Evolutionary conservation across 2,797 vertebrate species (phyloP).

Genomic region (Galagoides demidoff): DNA sequence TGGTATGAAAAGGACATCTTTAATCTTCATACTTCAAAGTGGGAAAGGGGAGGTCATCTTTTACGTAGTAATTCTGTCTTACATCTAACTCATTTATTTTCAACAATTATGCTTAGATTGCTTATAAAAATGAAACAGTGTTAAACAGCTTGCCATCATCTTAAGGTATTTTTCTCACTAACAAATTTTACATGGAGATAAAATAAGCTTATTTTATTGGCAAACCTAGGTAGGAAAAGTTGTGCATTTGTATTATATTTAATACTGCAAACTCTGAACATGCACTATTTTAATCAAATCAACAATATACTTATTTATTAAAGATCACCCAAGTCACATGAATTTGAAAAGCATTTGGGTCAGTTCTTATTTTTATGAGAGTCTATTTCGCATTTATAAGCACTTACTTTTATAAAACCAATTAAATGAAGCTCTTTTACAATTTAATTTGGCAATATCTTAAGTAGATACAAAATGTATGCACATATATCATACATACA

Average conservation of each 20-base stretch:
- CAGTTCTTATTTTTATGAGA: neutral
- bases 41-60: neutral
- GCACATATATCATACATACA: neutral
- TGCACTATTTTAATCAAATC: neutral
- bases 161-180: neutral
- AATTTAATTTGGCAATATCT: neutral
- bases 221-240: neutral
- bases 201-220: neutral
- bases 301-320: neutral
- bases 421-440: neutral
- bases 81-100: neutral
- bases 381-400: neutral
- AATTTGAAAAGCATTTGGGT: neutral
- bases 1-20: neutral
- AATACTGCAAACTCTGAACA: neutral
- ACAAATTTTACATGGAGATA: neutral
- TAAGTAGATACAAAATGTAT: neutral
- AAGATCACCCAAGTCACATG: neutral
- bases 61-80: neutral
- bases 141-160: neutral
- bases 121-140: neutral
- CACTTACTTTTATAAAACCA: neutral
- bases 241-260: neutral
- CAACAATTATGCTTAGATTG: neutral
- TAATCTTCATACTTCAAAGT: neutral